phyloP scores from a whole-genome alignment of 2,113 vertebrate genomes.

The Apus apus region DNA sequence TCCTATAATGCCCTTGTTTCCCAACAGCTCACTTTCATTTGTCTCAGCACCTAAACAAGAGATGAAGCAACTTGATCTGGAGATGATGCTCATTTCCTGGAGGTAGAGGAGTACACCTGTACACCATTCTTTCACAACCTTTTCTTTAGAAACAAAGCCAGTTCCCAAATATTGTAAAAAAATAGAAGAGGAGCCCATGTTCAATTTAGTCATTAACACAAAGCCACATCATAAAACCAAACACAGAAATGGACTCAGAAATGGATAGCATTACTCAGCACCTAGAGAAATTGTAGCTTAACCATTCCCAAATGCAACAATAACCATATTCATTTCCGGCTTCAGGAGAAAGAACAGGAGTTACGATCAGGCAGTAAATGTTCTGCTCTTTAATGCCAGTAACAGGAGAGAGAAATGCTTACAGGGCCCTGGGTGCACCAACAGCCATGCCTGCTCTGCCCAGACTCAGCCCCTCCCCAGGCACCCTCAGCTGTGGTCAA shows the following conservation, averaged over 20 bases:
- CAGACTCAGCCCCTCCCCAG: rapidly evolving
- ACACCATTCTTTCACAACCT: background rate
- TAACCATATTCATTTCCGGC: background rate
- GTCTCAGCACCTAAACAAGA: background rate
- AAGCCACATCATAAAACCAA: background rate
- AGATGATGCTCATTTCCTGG: background rate
- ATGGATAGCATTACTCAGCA: background rate
- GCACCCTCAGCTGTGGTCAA: background rate
- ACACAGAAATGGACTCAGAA: background rate
- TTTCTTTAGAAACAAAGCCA: background rate
- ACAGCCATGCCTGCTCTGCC: background rate
- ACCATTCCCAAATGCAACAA: background rate
- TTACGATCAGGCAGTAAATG: background rate
- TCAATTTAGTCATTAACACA: background rate
- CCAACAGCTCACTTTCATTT: background rate
- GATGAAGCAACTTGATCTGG: background rate
- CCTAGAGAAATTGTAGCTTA: background rate
- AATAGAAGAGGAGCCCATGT: background rate
- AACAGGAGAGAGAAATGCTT: background rate
- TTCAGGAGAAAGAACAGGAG: background rate
- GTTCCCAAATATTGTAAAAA: background rate
- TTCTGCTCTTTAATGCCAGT: background rate
- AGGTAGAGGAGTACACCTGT: background rate
- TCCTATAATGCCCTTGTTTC: background rate
- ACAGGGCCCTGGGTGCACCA: background rate